These are phyloP conservation scores for Drosophila arizonae DNA, from an alignment of 1,140 invertebrate species.

Conservation along the genomic window DNA sequence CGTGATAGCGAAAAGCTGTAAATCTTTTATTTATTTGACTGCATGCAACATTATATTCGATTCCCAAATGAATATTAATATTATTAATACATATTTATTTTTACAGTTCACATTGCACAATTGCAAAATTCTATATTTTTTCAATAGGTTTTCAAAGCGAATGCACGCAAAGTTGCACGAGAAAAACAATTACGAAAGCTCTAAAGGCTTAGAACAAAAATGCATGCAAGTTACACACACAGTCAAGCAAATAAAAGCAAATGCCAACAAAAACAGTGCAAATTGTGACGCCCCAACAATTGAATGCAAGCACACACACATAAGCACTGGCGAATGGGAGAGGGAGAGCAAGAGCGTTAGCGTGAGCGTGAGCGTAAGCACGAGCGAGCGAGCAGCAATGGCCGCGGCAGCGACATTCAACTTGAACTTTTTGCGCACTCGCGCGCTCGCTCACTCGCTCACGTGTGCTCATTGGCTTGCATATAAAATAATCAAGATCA, in stretches of 20 bases:
- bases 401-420: slow-evolving; percentile 76
- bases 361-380: slow-evolving; percentile 6
- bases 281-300: slow-evolving; percentile 62
- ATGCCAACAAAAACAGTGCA: slow-evolving; percentile 40
- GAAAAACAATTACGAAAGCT: slow-evolving; percentile 49
- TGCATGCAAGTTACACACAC: slow-evolving; percentile 45
- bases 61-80: slow-evolving; percentile 5
- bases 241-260: slow-evolving; percentile 19
- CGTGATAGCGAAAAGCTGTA: not conserved
- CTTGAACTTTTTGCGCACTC: slow-evolving; percentile 78
- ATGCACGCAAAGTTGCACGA: slow-evolving; percentile 42
- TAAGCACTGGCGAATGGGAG: slow-evolving; percentile 3
- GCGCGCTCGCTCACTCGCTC: slow-evolving; percentile 39
- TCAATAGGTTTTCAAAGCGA: slow-evolving; percentile 34
- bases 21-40: not conserved
- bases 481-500: slow-evolving; percentile 82
- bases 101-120: slow-evolving; percentile 40
- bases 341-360: slow-evolving; percentile 6
- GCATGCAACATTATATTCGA: not conserved
- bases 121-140: slow-evolving; percentile 43
- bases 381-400: slow-evolving; percentile 44
- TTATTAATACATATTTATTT: slow-evolving; percentile 23
- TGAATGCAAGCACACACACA: slow-evolving; percentile 21
- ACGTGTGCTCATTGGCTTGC: slow-evolving; percentile 34
- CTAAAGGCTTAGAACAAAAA: slow-evolving; percentile 58